Base-by-base conservation (phyloP, 2,888 invertebrate species). In the Dryobota labecula region DNA sequence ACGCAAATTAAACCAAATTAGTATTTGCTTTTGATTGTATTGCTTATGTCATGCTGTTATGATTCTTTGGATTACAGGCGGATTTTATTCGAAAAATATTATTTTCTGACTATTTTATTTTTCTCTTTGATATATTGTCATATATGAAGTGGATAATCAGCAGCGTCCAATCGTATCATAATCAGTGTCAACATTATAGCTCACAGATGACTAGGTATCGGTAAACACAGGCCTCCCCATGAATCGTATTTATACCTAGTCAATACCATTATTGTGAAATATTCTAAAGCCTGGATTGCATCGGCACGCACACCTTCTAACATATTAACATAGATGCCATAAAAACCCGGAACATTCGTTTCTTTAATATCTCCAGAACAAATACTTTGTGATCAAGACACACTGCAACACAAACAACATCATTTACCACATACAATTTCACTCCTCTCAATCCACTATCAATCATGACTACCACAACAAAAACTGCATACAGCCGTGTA, bases 381-480 rank as follows among this genome's bases (percentile, higher is more conserved):
- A n/a, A n/a, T n/a, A n/a, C n/a, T n/a, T n/a, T n/a, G n/a, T n/a
- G n/a, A n/a, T n/a, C n/a, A n/a, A n/a, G n/a, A n/a, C n/a, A n/a
- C n/a, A n/a, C n/a, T n/a, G n/a, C n/a, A n/a, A n/a, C n/a, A n/a
- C n/a, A n/a, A n/a, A n/a, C 20, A 76, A 47, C 38, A 60, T 27
- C 1, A 76, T 60, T 27, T 4, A 38, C 57, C 49, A 11, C 15
- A 49, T 24, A 51, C 24, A 66, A 76, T 57, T 38, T 0, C 15
- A 43, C 11, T 57, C 6, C n/a, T 68, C 30, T 33, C 1, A 58
- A 47, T 53, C 20, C 15, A 51, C 15, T 2, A 54, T 64, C 58
- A 54, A 65, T 73, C 20, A 62, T 57, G 30, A n/a, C 47, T 67
- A 54, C 51, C 62, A 64, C 58, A 79, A 74, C 41, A 68, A 61